phyloP scores from a whole-genome alignment of 1,140 invertebrate genomes.

The Trinorchestia longiramus region DNA sequence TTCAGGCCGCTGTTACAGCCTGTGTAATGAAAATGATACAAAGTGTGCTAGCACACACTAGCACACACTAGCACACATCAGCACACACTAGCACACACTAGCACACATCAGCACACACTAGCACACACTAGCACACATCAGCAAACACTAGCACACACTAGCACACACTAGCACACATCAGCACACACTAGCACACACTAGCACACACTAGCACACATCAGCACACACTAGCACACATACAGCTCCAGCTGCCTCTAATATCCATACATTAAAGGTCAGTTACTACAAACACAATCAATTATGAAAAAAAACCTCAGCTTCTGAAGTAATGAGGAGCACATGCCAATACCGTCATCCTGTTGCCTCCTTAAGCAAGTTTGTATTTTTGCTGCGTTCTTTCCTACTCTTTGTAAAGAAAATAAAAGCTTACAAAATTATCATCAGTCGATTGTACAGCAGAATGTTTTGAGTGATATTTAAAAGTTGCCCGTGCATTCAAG shows the following conservation, averaged over 20 bases:
- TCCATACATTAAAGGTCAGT: too few species aligned
- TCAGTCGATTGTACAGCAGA: not conserved
- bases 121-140: too few species aligned
- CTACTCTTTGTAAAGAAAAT: not conserved
- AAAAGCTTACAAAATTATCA: not conserved
- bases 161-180: not conserved
- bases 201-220: too few species aligned
- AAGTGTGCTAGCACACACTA: too few species aligned
- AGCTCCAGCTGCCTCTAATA: too few species aligned
- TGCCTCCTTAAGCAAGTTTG: not conserved
- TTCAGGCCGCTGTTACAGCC: too few species aligned
- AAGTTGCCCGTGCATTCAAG: too few species aligned
- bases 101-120: too few species aligned
- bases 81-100: not conserved
- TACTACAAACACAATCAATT: not conserved
- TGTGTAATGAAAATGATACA: too few species aligned
- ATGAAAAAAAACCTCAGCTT: not conserved
- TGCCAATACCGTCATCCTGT: not conserved
- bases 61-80: not conserved
- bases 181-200: too few species aligned
- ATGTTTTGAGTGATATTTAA: too few species aligned
- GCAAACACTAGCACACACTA: not conserved
- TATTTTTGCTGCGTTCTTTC: not conserved
- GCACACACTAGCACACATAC: too few species aligned
- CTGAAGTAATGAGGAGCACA: not conserved